Evolutionary conservation across 2,113 vertebrate species (phyloP).

Genomic region (Megaleporinus macrocephalus): DNA sequence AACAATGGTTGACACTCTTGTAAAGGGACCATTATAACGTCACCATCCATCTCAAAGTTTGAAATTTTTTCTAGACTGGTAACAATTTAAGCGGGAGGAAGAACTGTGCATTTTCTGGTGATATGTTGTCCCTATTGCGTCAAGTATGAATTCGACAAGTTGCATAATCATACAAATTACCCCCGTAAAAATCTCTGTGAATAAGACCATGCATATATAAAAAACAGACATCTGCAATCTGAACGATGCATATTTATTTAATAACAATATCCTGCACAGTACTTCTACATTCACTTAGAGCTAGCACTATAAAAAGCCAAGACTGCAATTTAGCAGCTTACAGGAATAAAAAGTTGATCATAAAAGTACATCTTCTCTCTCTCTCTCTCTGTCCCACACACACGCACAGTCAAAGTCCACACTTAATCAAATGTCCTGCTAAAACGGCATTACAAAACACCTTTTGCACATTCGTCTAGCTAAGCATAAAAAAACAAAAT

Average conservation of each 20-base stretch:
- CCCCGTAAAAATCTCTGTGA: too few relatives aligned
- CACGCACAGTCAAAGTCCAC: constrained; percentile 46
- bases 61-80: too few relatives aligned
- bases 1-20: too few relatives aligned
- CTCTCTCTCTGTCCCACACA: constrained; percentile 38
- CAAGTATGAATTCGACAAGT: too few relatives aligned
- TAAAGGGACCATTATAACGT: too few relatives aligned
- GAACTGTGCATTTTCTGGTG: too few relatives aligned
- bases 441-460: constrained; percentile 69
- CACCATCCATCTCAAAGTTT: too few relatives aligned
- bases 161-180: too few relatives aligned
- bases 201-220: neutral
- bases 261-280: constrained; percentile 28
- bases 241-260: constrained; percentile 43
- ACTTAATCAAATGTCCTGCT: constrained; percentile 32
- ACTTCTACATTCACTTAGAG: constrained; percentile 44
- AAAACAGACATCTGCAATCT: neutral
- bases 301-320: constrained; percentile 49
- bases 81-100: too few relatives aligned
- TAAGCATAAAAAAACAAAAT: constrained; percentile 66
- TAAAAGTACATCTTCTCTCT: neutral
- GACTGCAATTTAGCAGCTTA: constrained; percentile 34
- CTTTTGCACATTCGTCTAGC: constrained; percentile 66
- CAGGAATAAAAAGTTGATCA: neutral
- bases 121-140: too few relatives aligned